These are phyloP conservation scores for Microctenopoma steveboyesi DNA, from an alignment of 2,797 vertebrate genomes.

Conservation along the genomic window DNA sequence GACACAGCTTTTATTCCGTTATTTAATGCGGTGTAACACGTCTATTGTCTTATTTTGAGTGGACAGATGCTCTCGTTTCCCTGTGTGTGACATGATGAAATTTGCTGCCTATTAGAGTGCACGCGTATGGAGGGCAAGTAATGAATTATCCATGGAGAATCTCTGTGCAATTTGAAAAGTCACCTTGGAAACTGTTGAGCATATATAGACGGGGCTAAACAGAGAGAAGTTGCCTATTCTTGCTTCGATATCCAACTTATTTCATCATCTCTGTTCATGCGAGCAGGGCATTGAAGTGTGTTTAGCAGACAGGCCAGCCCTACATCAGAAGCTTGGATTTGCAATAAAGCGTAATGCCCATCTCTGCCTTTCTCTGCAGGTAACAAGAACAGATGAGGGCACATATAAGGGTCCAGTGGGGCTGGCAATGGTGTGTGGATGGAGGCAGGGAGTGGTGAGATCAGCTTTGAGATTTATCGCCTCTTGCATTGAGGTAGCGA, in stretches of 20 bases:
- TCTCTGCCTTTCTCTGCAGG: conserved; percentile 78
- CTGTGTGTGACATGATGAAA: conserved; percentile 72
- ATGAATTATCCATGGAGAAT: conserved; percentile 80
- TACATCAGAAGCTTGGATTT: conserved; percentile 73
- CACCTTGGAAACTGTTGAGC: conserved; percentile 83
- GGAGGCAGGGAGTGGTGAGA: conserved; percentile 69
- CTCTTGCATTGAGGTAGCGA: conserved; percentile 65
- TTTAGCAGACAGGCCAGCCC: conserved; percentile 76
- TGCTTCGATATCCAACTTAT: conserved; percentile 81
- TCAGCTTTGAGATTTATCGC: conserved; percentile 76
- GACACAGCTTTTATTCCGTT: conserved; percentile 13
- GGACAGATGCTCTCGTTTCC: conserved; percentile 68
- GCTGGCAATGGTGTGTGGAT: conserved; percentile 55
- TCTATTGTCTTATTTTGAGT: conserved; percentile 54
- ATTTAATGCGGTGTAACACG: conserved; percentile 33
- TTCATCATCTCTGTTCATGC: conserved; percentile 81
- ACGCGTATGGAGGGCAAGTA: conserved; percentile 72
- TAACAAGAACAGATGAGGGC: conserved; percentile 82
- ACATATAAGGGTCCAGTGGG: conserved; percentile 60
- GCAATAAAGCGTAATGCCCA: conserved; percentile 79
- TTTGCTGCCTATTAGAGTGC: conserved; percentile 73
- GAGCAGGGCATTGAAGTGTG: conserved; percentile 76
- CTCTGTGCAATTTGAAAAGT: conserved; percentile 77
- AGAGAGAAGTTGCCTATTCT: conserved; percentile 78
- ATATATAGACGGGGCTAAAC: conserved; percentile 64